Conservation (phyloP, 2,888 invertebrate genomes). For the Anticlea derivata region DNA sequence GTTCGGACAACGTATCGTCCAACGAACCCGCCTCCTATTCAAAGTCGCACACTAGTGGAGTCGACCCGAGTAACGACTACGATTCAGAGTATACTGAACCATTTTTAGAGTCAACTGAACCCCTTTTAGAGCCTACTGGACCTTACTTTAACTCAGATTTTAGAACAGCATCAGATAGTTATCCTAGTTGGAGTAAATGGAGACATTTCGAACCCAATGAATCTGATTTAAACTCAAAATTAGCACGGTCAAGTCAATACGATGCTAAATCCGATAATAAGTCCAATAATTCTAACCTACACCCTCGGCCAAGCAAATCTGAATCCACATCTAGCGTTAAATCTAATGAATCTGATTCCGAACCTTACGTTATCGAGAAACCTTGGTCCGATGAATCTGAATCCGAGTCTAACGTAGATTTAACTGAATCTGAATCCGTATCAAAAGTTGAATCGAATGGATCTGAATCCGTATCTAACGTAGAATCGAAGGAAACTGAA, state of each 20-base stretch:
- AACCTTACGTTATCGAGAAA: too few species aligned
- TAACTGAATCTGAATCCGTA: too few species aligned
- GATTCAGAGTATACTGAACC: neutral
- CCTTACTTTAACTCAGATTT: neutral
- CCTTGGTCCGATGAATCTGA: too few species aligned
- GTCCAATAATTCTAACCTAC: too few species aligned
- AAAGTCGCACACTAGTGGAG: neutral
- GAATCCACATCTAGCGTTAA: too few species aligned
- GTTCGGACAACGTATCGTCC: neutral
- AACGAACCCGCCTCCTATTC: neutral
- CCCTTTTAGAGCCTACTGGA: neutral
- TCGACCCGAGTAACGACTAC: neutral
- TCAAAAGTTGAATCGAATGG: neutral
- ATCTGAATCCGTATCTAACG: neutral
- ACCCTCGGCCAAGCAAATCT: neutral
- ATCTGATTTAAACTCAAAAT: neutral
- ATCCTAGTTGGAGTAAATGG: too few species aligned
- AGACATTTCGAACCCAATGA: neutral
- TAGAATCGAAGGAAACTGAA: neutral
- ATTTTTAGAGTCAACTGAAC: neutral
- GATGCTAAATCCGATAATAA: too few species aligned
- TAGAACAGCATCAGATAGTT: too few species aligned
- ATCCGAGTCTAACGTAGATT: neutral
- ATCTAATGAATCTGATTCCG: neutral
- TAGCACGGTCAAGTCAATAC: too few species aligned